Conservation (phyloP, 2,797 vertebrate species). For the Pseudochaenichthys georgianus region DNA sequence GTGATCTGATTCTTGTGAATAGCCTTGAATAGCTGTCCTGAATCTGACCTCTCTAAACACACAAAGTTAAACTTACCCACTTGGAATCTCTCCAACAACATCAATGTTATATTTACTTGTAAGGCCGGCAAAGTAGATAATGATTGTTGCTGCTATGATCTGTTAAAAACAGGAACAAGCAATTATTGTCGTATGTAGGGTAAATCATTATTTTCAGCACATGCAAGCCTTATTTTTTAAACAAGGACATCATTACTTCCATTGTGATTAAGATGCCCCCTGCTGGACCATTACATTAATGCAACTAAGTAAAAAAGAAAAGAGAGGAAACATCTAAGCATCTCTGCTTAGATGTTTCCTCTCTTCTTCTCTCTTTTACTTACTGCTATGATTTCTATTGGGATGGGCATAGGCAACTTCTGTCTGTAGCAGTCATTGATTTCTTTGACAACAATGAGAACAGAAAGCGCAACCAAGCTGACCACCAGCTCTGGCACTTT, state of each 20-base stretch:
- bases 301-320: background rate
- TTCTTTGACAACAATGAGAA: conserved; percentile 88
- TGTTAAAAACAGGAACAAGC: conserved; percentile 47
- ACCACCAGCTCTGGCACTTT: conserved; percentile 86
- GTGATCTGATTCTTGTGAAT: conserved; percentile 8
- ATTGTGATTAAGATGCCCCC: conserved; percentile 33
- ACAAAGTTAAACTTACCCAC: conserved; percentile 85
- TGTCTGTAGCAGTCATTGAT: conserved; percentile 85
- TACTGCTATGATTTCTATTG: conserved; percentile 92
- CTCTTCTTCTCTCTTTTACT: background rate
- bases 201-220: conserved; percentile 20
- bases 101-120: conserved; percentile 78
- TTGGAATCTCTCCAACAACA: conserved; percentile 91
- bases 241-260: background rate
- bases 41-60: background rate
- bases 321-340: background rate
- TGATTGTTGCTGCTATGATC: conserved; percentile 86
- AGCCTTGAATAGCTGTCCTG: conserved; percentile 7
- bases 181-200: background rate
- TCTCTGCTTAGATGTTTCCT: background rate
- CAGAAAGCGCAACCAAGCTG: conserved; percentile 84
- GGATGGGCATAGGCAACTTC: conserved; percentile 89
- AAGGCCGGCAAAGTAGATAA: conserved; percentile 85
- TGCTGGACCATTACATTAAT: conserved; percentile 41
- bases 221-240: background rate